Evolutionary conservation across 2,797 vertebrate species (phyloP).

Genomic region (Poeciliopsis presidionis): DNA sequence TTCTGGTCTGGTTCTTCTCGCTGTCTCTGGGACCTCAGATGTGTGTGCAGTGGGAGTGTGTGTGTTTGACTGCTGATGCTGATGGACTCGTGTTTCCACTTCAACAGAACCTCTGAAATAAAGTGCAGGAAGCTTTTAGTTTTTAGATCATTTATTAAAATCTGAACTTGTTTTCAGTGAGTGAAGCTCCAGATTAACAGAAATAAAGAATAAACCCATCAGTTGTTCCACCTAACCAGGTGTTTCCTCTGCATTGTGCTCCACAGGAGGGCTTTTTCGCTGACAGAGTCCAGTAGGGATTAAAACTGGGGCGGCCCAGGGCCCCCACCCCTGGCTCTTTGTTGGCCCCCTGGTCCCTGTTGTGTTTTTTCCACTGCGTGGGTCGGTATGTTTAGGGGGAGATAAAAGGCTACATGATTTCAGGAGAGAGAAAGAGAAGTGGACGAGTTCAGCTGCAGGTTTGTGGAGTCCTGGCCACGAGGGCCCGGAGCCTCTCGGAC

Average conservation of each 20-base stretch:
- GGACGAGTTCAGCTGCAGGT: slow-evolving; percentile 30
- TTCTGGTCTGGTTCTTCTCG: background rate
- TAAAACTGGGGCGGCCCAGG: slow-evolving; percentile 74
- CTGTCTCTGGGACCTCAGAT: background rate
- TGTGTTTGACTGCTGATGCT: background rate
- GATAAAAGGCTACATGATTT: slow-evolving; percentile 81
- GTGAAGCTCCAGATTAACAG: slow-evolving; percentile 8
- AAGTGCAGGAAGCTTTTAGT: background rate
- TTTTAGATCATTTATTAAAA: slow-evolving; percentile 1
- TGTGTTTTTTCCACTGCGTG: slow-evolving; percentile 75
- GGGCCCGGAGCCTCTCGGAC: slow-evolving; percentile 59
- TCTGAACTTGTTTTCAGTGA: background rate
- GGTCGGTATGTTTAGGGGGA: slow-evolving; percentile 76
- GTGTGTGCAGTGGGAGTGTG: background rate
- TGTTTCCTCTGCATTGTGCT: slow-evolving; percentile 61
- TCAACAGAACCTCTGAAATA: background rate
- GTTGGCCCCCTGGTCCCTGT: slow-evolving; percentile 75
- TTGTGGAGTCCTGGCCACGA: slow-evolving; percentile 59
- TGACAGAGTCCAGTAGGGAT: slow-evolving; percentile 83
- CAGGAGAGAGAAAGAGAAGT: slow-evolving; percentile 51
- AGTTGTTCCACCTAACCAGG: slow-evolving; percentile 8
- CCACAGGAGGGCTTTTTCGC: slow-evolving; percentile 68
- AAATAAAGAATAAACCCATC: background rate
- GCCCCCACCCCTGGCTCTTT: slow-evolving; percentile 53
- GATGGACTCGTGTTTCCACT: background rate